Conservation (phyloP, 2,797 vertebrate species). For the Syngnathus rostellatus region DNA sequence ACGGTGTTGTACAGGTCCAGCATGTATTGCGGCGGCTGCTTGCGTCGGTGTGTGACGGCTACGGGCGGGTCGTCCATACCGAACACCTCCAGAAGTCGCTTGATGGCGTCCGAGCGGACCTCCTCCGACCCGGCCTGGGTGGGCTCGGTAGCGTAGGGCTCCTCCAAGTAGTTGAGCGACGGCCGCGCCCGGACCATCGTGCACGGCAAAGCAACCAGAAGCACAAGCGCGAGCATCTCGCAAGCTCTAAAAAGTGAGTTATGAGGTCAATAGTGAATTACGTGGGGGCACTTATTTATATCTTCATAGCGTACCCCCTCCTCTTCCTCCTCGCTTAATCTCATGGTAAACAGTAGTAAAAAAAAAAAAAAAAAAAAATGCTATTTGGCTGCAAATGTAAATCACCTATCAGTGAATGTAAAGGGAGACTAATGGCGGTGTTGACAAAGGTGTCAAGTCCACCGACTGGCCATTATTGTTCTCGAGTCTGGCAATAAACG, state of each 20-base stretch:
- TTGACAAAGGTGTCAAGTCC: conserved; percentile 80
- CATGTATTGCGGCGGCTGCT: conserved; percentile 87
- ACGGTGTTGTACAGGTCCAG: conserved; percentile 84
- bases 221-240: conserved; percentile 53
- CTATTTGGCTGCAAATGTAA: conserved; percentile 76
- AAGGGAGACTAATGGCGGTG: conserved; percentile 75
- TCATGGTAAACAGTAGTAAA: conserved; percentile 62
- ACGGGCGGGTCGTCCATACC: conserved; percentile 81
- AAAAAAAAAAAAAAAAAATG: conserved; percentile 49
- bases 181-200: conserved; percentile 37
- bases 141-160: conserved; percentile 33
- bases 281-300: conserved; percentile 60
- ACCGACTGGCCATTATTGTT: conserved; percentile 42
- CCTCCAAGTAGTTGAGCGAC: conserved; percentile 35
- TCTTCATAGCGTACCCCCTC: conserved; percentile 37
- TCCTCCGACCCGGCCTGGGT: conserved; percentile 39
- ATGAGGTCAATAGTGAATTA: conserved; percentile 42
- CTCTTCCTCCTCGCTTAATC: conserved; percentile 26
- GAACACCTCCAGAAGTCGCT: conserved; percentile 81
- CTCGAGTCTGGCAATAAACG: conserved; percentile 45
- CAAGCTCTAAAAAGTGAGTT: conserved; percentile 1
- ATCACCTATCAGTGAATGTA: conserved; percentile 77
- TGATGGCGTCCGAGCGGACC: conserved; percentile 73
- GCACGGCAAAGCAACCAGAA: conserved; percentile 32
- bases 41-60: conserved; percentile 49